These are phyloP conservation scores for Pseudoatta argentina DNA, from an alignment of 1,140 invertebrate genomes.

Conservation along the genomic window DNA sequence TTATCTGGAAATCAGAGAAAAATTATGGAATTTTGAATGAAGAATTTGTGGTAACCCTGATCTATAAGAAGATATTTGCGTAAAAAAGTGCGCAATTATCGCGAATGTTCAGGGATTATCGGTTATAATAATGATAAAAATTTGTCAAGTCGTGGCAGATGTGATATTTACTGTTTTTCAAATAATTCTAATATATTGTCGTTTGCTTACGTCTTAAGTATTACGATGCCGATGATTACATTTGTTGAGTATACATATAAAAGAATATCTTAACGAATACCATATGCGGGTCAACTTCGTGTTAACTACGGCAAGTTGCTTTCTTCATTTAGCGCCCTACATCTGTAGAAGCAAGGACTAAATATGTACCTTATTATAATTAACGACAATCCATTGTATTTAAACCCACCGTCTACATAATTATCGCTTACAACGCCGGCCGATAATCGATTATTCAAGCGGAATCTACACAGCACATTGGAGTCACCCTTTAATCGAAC, in stretches of 20 bases:
- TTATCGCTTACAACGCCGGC: constrained; percentile 33
- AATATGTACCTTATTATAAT: constrained; percentile 49
- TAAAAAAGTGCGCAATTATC: background rate
- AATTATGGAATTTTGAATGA: no score
- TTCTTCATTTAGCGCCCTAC: constrained; percentile 29
- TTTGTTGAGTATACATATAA: background rate
- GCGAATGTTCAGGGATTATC: background rate
- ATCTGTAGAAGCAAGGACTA: constrained; percentile 43
- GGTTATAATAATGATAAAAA: constrained; percentile 7
- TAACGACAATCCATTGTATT: constrained; percentile 41
- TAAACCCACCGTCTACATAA: constrained; percentile 40
- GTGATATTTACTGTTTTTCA: background rate
- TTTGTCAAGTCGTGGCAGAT: constrained; percentile 1
- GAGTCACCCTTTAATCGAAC: constrained; percentile 28
- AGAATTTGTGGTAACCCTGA: no score
- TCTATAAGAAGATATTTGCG: background rate
- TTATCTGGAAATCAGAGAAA: no score
- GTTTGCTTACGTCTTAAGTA: background rate
- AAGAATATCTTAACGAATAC: constrained; percentile 4
- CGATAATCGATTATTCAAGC: constrained; percentile 48
- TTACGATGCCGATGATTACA: background rate
- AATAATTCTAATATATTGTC: background rate
- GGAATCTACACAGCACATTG: constrained; percentile 19
- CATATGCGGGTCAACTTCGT: background rate
- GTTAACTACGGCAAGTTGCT: background rate